A percentile compares a stretch with the other conserved stretches of the same genome.
Evolutionary conservation across 2,797 vertebrate genomes (phyloP).

Genomic region (Sciurus vulgaris): DNA sequence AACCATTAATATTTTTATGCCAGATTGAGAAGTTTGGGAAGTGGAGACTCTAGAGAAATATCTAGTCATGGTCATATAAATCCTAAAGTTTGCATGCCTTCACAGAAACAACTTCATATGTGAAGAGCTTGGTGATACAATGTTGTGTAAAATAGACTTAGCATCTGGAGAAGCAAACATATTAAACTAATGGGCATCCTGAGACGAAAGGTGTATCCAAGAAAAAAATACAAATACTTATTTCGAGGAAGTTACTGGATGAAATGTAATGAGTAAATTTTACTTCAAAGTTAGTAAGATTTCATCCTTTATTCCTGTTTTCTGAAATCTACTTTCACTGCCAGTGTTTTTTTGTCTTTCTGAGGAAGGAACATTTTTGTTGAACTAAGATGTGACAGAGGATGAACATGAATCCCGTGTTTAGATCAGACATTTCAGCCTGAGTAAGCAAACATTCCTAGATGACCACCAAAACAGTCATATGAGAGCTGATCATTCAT

Average conservation of each 20-base stretch:
- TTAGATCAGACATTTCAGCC: constrained; percentile 46
- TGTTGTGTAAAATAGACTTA: not conserved
- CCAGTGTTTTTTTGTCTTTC: constrained; percentile 11
- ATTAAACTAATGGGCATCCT: not conserved
- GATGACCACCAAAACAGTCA: constrained; percentile 53
- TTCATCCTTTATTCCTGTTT: not conserved
- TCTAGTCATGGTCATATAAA: not conserved
- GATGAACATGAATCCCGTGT: constrained; percentile 41
- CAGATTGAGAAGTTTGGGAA: not conserved
- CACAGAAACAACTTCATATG: not conserved
- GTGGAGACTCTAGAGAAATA: not conserved
- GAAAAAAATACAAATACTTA: constrained; percentile 4
- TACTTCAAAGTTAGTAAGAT: constrained; percentile 4
- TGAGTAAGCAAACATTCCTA: constrained; percentile 57
- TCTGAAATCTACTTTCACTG: not conserved
- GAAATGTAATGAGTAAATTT: not conserved
- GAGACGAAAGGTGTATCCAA: not conserved
- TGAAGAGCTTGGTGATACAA: not conserved
- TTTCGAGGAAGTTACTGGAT: constrained; percentile 4
- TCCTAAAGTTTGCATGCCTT: not conserved
- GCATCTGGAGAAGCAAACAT: not conserved
- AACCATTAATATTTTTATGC: not conserved
- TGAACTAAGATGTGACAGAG: constrained; percentile 45
- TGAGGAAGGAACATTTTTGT: not conserved
- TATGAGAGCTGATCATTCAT: constrained; percentile 57